Evolutionary conservation across 2,113 vertebrate genomes (phyloP), one percentile per base, ranked within the genome.

Genomic region (Marmota monax): DNA sequence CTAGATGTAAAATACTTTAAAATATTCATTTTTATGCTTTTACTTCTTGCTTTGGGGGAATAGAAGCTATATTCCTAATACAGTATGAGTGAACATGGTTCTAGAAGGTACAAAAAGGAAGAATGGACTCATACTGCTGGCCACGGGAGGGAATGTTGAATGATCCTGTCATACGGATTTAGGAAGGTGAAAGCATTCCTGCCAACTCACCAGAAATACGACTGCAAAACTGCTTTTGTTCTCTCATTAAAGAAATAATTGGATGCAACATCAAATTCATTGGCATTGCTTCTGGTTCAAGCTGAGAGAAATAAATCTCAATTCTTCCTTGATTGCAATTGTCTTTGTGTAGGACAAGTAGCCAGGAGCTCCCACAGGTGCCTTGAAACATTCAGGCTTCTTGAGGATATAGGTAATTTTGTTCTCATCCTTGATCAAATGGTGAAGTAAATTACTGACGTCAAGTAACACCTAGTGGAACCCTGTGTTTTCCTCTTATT

Each of bases 381-480:
- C 65, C 65, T 80, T 29, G 84, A 90, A 95, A 88, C 39, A 84
- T 63, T 80, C 39, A 80, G 37, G 67, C 92, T 96, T 96, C 86
- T 91, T 51, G 58, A 97, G 88, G 78, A 92, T 72, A 45, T 82
- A 48, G 78, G 42, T 86, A 92, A 92, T 95, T 95, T 90, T 94
- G 84, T 88, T 91, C 58, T 92, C 32, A 86, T 89, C 69, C 63
- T 63, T 82, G 89, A 97, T 94, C 70, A 93, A 83, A 95, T 4
- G 72, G 86, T 56, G 76, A 34, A 87, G 74, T 51, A 89, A 96
- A 94, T 88, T 89, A 92, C 39, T 22, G 78, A 73, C 0, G 0
- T 76, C 51, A 90, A 87, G 42, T 42, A 96, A 95, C 85, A 96
- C 94, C 97, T 97, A 88, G 94, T 74, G 70, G 61, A 92, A 73